Conservation (phyloP, 1,140 invertebrate genomes). For the Panulirus ornatus region DNA sequence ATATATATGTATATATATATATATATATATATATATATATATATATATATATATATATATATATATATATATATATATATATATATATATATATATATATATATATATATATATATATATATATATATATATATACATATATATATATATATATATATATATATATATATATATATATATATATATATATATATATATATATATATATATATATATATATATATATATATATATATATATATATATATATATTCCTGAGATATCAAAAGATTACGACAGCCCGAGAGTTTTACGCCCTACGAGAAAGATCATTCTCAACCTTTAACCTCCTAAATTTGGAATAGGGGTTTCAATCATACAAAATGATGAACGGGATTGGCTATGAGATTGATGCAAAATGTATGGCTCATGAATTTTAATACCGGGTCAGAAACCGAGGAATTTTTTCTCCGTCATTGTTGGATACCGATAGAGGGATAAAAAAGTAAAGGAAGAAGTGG, state of each 20-base stretch:
- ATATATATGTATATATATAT: slow-evolving; percentile 14
- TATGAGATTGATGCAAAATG: background rate
- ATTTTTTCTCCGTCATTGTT: too few species aligned
- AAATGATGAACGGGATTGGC: background rate
- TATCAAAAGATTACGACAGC: background rate
- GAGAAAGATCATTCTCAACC: background rate
- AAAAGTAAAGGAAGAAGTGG: too few species aligned
- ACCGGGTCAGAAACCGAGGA: too few species aligned
- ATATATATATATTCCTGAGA: slow-evolving; percentile 19
- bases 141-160: slow-evolving; percentile 38
- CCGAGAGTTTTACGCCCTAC: background rate
- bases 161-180: slow-evolving; percentile 41
- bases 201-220: slow-evolving; percentile 29
- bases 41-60: slow-evolving; percentile 41
- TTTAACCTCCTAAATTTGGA: background rate
- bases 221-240: slow-evolving; percentile 21
- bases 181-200: slow-evolving; percentile 29
- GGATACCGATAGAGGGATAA: too few species aligned
- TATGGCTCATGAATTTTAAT: background rate
- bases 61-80: slow-evolving; percentile 41
- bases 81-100: slow-evolving; percentile 33
- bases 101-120: slow-evolving; percentile 33
- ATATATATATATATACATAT: slow-evolving; percentile 32
- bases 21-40: slow-evolving; percentile 35
- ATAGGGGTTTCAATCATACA: background rate